Evolutionary conservation across 1,140 invertebrate genomes (phyloP).

Genomic region (Eumaeus atala): DNA sequence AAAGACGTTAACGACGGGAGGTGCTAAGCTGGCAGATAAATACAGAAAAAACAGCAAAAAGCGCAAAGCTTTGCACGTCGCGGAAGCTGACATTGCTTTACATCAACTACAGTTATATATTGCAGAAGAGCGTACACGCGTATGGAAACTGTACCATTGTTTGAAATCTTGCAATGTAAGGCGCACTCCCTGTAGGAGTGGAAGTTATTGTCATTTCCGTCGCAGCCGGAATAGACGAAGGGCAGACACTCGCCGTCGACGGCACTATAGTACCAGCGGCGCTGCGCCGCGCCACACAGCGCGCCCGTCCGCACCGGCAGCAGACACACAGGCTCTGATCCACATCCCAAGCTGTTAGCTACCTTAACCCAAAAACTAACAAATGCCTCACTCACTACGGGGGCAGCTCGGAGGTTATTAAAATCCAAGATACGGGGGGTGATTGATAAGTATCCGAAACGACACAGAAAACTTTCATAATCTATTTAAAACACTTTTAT

Average conservation of each 20-base stretch:
- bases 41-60: too few relatives aligned
- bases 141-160: constrained; percentile 35
- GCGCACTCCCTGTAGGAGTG: constrained; percentile 81
- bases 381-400: too few relatives aligned
- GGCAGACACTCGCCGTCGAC: constrained; percentile 72
- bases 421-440: too few relatives aligned
- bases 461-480: too few relatives aligned
- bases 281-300: constrained; percentile 26
- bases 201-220: constrained; percentile 91
- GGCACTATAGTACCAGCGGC: constrained; percentile 51
- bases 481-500: too few relatives aligned
- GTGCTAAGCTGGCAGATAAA: too few relatives aligned
- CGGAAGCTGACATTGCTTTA: background rate
- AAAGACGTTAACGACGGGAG: too few relatives aligned
- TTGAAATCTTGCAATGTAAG: constrained; percentile 75
- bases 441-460: too few relatives aligned
- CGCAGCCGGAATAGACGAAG: constrained; percentile 90
- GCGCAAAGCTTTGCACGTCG: background rate
- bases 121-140: constrained; percentile 11
- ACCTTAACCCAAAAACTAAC: too few relatives aligned
- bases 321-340: constrained; percentile 31
- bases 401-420: too few relatives aligned
- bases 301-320: constrained; percentile 34
- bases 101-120: background rate
- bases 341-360: constrained; percentile 12